Percentiles rank a stretch among this genome's conserved stretches.
Conservation (phyloP, 1,140 invertebrate species). For the Chironomus striatipennis region DNA sequence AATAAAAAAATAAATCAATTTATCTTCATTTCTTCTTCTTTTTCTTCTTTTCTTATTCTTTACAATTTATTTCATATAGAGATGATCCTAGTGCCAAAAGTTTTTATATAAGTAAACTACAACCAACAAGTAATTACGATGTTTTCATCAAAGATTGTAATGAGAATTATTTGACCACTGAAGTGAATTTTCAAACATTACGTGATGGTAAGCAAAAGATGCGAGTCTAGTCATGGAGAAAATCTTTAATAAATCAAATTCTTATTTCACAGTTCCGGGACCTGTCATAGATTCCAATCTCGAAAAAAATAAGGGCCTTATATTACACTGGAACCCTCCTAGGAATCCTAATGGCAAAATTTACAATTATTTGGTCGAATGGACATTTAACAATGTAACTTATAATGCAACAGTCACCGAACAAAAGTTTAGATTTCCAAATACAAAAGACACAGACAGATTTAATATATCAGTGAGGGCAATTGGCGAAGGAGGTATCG, state of each 20-base stretch:
- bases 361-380: conserved; percentile 36
- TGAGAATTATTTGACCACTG: not conserved
- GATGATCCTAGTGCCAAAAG: not conserved
- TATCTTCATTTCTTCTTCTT: not conserved
- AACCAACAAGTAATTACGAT: not conserved
- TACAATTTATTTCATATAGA: not conserved
- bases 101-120: not conserved
- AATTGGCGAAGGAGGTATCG: conserved; percentile 36
- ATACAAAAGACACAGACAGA: conserved; percentile 35
- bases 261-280: conserved; percentile 32
- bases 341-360: conserved; percentile 35
- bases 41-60: not conserved
- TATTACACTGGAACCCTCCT: conserved; percentile 36
- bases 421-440: conserved; percentile 33
- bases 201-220: not conserved
- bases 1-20: not conserved
- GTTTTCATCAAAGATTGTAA: not conserved
- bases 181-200: conserved; percentile 2
- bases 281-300: conserved; percentile 34
- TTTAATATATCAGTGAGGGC: conserved; percentile 37
- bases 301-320: conserved; percentile 33
- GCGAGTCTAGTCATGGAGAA: not conserved
- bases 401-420: conserved; percentile 33
- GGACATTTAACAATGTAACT: conserved; percentile 37
- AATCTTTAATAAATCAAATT: not conserved